Percentiles rank a stretch among this genome's conserved stretches.
These are phyloP conservation scores for Masnerella sp. DNA, from an alignment of 2,888 invertebrate genomes.

Conservation along the genomic window DNA sequence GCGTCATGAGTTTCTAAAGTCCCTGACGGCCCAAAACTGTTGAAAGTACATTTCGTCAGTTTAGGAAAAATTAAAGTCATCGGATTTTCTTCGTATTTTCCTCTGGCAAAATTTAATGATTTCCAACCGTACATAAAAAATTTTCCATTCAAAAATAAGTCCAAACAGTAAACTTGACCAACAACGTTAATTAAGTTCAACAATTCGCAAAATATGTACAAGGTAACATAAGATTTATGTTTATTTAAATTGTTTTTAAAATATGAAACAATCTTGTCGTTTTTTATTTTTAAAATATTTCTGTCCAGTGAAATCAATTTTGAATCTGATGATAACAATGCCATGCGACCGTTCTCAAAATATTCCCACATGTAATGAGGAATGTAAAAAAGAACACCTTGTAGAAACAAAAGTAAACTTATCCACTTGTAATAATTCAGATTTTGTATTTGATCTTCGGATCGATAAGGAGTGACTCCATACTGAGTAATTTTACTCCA, in stretches of 20 bases:
- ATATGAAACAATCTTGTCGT: background rate
- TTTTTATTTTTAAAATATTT: no score
- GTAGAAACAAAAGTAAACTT: background rate
- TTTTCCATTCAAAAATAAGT: background rate
- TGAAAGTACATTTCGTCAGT: background rate
- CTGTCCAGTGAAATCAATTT: background rate
- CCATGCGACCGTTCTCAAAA: background rate
- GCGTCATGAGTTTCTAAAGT: background rate
- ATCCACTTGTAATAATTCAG: background rate
- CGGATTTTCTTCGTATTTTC: background rate
- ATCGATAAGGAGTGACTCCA: background rate
- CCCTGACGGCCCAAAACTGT: background rate
- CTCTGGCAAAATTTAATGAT: background rate
- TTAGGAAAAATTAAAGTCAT: conserved; percentile 8
- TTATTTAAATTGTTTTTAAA: background rate
- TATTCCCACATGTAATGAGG: conserved; percentile 3
- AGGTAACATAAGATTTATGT: background rate
- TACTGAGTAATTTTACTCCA: background rate
- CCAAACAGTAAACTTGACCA: background rate
- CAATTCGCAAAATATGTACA: background rate
- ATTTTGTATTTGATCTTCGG: background rate
- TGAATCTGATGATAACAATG: background rate
- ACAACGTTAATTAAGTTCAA: conserved; percentile 9
- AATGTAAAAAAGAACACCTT: background rate
- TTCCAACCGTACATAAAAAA: background rate